phyloP scores from a whole-genome alignment of 2,113 vertebrate genomes.

The Penelope pileata region DNA sequence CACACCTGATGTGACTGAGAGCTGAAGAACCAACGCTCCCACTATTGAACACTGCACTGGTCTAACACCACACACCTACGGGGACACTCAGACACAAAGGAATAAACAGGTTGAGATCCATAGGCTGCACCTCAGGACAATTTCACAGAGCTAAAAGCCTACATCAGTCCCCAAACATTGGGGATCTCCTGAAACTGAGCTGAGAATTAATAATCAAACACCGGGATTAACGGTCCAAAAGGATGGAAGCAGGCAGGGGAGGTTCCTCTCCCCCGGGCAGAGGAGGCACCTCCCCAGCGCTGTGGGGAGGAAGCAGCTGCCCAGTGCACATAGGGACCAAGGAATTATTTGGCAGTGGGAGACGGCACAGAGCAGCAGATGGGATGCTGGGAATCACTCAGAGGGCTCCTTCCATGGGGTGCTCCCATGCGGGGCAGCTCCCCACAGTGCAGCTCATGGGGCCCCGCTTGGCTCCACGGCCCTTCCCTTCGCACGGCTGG shows the following conservation, averaged over 20 bases:
- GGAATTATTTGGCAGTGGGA: background rate
- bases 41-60: background rate
- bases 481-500: background rate
- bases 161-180: conserved; percentile 12
- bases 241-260: background rate
- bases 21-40: background rate
- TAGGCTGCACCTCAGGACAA: conserved; percentile 28
- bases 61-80: background rate
- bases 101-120: conserved; percentile 28
- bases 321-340: background rate
- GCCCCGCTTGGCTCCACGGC: background rate
- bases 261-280: background rate
- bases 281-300: background rate
- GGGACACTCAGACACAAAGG: background rate
- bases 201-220: background rate
- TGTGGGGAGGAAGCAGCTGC: too few species aligned
- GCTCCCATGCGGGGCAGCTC: accelerated
- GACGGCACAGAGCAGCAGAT: background rate
- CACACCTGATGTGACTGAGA: background rate
- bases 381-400: accelerated
- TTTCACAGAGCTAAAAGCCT: conserved; percentile 47
- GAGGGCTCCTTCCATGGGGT: background rate
- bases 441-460: background rate
- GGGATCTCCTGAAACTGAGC: background rate
- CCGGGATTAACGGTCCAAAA: background rate